A percentile compares a stretch with the other conserved stretches of the same genome.
These are phyloP conservation scores for Phortica variegata DNA, from an alignment of 1,140 invertebrate species.

Conservation along the genomic window DNA sequence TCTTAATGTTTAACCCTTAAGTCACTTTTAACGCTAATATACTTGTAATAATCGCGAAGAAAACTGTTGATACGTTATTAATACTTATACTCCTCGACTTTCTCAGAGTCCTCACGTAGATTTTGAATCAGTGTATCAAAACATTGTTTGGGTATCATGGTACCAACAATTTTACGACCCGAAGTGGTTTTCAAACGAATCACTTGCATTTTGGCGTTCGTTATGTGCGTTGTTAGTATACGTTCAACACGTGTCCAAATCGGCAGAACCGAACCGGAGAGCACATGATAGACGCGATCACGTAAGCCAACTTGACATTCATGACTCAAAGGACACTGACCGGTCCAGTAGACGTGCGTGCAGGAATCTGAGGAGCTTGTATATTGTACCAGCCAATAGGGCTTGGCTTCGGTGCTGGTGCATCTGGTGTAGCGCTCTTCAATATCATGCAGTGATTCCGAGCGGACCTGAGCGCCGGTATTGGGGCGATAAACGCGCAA, in stretches of 20 bases:
- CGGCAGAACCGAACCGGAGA: conserved; percentile 36
- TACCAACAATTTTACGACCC: conserved; percentile 38
- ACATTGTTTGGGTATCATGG: conserved; percentile 21
- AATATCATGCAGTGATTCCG: conserved; percentile 25
- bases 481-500: conserved; percentile 34
- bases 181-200: conserved; percentile 31
- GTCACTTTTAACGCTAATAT: too few relatives aligned
- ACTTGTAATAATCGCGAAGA: too few relatives aligned
- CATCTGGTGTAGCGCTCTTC: conserved; percentile 21
- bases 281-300: conserved; percentile 34
- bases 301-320: conserved; percentile 30
- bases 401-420: conserved; percentile 4
- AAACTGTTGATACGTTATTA: too few relatives aligned
- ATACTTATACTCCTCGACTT: too few relatives aligned
- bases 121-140: too few relatives aligned
- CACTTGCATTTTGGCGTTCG: conserved; percentile 33
- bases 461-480: conserved; percentile 34
- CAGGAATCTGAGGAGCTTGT: conserved; percentile 23
- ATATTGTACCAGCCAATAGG: conserved; percentile 25
- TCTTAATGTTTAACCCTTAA: too few relatives aligned
- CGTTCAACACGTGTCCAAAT: conserved; percentile 38
- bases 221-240: conserved; percentile 18
- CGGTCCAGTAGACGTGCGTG: conserved; percentile 32
- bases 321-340: conserved; percentile 14
- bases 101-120: too few relatives aligned